Conservation (phyloP, 1,140 invertebrate species). For the Heliconius hewitsoni region DNA sequence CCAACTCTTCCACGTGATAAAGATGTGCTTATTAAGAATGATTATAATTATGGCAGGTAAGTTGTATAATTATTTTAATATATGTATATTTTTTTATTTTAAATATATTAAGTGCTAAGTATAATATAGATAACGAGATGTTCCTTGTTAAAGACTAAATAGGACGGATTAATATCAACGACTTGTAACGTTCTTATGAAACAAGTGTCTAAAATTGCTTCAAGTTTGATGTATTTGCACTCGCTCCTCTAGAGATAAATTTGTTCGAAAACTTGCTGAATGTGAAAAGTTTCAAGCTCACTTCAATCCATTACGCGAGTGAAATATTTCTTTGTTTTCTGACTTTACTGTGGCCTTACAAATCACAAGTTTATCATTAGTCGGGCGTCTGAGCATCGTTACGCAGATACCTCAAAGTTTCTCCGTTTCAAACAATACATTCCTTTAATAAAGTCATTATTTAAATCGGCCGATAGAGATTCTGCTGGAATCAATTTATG, state of each 20-base stretch:
- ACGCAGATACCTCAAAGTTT: slow-evolving; percentile 26
- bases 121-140: background rate
- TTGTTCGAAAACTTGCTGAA: slow-evolving; percentile 80
- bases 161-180: slow-evolving; percentile 36
- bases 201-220: slow-evolving; percentile 79
- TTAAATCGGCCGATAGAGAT: slow-evolving; percentile 29
- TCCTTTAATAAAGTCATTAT: slow-evolving; percentile 32
- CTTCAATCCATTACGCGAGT: slow-evolving; percentile 81
- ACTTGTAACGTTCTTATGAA: slow-evolving; percentile 70
- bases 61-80: background rate
- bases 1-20: slow-evolving; percentile 41
- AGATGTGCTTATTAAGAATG: slow-evolving; percentile 2
- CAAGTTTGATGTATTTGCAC: slow-evolving; percentile 79
- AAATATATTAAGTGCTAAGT: background rate
- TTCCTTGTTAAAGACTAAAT: background rate
- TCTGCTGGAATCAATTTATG: slow-evolving; percentile 19
- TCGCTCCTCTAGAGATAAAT: slow-evolving; percentile 77
- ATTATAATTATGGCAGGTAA: background rate
- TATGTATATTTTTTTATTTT: background rate
- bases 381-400: slow-evolving; percentile 39
- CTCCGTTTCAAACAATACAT: slow-evolving; percentile 27
- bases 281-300: slow-evolving; percentile 80
- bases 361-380: slow-evolving; percentile 72
- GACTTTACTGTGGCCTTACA: slow-evolving; percentile 68
- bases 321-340: slow-evolving; percentile 81